Conservation (phyloP, 2,888 invertebrate genomes). For the Andrena chrysosceles region DNA sequence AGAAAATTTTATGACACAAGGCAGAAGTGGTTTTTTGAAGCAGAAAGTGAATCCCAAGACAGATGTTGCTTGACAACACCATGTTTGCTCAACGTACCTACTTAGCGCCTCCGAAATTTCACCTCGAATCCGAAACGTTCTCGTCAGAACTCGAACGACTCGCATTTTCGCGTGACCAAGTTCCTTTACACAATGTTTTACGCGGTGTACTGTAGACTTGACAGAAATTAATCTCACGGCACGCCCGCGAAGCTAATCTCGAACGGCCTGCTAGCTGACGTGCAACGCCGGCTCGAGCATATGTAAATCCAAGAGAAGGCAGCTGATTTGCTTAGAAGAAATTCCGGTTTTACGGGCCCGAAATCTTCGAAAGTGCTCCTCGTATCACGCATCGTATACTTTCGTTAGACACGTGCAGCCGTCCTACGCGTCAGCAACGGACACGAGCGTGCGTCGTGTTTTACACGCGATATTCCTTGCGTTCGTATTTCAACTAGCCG, state of each 20-base stretch:
- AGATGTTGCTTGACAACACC: no score
- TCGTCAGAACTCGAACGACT: background rate
- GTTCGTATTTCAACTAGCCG: slow-evolving; percentile 41
- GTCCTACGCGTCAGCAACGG: slow-evolving; percentile 47
- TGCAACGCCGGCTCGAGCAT: background rate
- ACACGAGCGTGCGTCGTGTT: slow-evolving; percentile 50
- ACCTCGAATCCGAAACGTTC: background rate
- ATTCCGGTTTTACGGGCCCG: slow-evolving; percentile 39
- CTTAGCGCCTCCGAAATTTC: slow-evolving; percentile 12
- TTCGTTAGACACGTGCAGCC: slow-evolving; percentile 44
- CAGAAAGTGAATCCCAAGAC: background rate
- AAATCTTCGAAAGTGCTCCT: slow-evolving; percentile 23
- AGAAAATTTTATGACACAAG: background rate
- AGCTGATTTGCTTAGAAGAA: slow-evolving; percentile 31
- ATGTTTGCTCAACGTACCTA: background rate
- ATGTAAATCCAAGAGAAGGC: slow-evolving; percentile 10
- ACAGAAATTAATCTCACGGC: background rate
- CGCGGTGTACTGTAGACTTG: background rate
- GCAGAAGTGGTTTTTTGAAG: background rate
- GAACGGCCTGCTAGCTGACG: background rate
- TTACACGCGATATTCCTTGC: slow-evolving; percentile 48
- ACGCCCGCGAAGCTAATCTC: background rate
- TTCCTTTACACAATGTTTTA: background rate
- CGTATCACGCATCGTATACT: slow-evolving; percentile 48
- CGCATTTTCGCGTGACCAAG: background rate